These are phyloP conservation scores for Formica aserva DNA, from an alignment of 2,888 invertebrate genomes.

Conservation along the genomic window DNA sequence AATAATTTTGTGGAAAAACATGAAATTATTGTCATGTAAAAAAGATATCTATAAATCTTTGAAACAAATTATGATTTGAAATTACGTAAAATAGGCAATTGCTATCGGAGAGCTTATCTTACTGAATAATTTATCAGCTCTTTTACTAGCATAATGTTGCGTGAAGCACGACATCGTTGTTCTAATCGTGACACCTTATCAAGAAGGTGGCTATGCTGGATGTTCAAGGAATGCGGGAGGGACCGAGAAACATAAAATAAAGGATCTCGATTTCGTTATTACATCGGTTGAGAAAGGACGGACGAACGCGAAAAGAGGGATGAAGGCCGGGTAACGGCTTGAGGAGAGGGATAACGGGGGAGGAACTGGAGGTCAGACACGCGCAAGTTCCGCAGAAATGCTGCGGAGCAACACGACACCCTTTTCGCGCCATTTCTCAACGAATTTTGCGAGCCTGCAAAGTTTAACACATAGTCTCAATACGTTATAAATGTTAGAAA, in stretches of 20 bases:
- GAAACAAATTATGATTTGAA: constrained; percentile 2
- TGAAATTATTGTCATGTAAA: background rate
- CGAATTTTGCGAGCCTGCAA: background rate
- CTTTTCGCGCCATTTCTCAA: constrained; percentile 32
- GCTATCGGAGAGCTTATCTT: background rate
- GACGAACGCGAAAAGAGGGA: constrained; percentile 50
- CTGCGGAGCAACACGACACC: constrained; percentile 71
- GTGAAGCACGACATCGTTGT: constrained; percentile 6
- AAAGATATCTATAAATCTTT: background rate
- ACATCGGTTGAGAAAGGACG: constrained; percentile 52
- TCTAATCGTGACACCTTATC: constrained; percentile 44
- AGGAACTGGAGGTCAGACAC: constrained; percentile 77
- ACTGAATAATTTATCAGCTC: background rate
- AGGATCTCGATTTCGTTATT: constrained; percentile 65
- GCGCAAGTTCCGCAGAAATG: constrained; percentile 74
- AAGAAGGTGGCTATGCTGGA: constrained; percentile 11
- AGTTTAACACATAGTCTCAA: background rate
- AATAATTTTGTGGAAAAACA: background rate
- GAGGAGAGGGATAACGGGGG: constrained; percentile 6
- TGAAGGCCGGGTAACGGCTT: background rate
- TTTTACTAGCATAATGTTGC: constrained; percentile 6
- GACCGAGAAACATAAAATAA: constrained; percentile 70
- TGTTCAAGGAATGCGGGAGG: constrained; percentile 8
- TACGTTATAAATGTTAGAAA: background rate
- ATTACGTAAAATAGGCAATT: background rate